Conservation (phyloP, 2,113 vertebrate species). For the Phrynosoma platyrhinos region DNA sequence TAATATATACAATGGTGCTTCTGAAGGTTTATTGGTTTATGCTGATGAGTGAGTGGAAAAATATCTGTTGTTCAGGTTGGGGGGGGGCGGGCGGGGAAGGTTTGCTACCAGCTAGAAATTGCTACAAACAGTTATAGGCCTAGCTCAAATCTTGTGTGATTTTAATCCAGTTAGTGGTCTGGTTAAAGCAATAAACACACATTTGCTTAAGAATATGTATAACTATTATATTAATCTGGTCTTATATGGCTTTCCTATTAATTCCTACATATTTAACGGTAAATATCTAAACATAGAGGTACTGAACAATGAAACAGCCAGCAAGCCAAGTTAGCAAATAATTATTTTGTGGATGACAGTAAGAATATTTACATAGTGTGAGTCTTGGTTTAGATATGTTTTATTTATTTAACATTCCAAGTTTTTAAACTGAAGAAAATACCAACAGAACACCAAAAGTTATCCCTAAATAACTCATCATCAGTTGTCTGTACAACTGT, state of each 20-base stretch:
- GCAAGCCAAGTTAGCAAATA: background rate
- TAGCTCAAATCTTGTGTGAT: background rate
- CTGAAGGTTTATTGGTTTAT: background rate
- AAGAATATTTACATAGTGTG: accelerated
- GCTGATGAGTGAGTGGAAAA: background rate
- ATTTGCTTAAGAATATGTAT: background rate
- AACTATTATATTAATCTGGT: background rate
- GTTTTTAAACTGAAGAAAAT: too few species aligned
- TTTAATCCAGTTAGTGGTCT: background rate
- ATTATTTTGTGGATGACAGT: background rate
- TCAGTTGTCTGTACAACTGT: too few species aligned
- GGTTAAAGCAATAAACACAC: background rate
- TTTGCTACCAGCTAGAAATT: background rate
- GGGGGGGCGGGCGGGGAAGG: background rate
- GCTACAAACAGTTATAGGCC: constrained; percentile 2
- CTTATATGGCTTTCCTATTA: background rate
- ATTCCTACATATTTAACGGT: background rate
- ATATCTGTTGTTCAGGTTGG: background rate
- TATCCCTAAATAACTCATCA: too few species aligned
- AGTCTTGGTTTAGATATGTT: constrained; percentile 5
- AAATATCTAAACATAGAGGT: background rate
- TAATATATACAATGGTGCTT: constrained; percentile 14
- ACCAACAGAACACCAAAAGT: too few species aligned
- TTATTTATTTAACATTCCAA: background rate
- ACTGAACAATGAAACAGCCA: background rate